Evolutionary conservation across 2,888 invertebrate genomes (phyloP), one percentile per base, ranked within the genome.

Genomic region (Campaea margaritaria): DNA sequence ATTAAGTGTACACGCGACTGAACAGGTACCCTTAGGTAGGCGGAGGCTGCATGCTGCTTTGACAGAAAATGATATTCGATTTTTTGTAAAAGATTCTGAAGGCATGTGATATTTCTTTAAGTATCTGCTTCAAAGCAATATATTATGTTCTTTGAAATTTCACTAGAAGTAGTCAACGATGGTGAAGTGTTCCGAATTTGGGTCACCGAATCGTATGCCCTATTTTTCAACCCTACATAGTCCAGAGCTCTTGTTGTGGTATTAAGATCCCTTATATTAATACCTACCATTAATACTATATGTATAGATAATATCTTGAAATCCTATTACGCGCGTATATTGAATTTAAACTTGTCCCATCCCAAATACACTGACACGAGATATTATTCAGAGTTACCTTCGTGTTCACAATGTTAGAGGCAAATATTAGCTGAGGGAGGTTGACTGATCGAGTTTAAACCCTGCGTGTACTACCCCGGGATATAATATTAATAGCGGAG

Each of bases 381-480:
- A 50, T 45, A 57, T 44, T 38, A 44, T 41, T 41, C 16, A 2
- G 10, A 36, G 31, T 21, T 45, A 43, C 44, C 48, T 38, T 42
- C 54, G 55, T 57, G 62, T 55, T 58, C 41, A 41, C 55, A 38
- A 64, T 56, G 49, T 67, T 59, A 61, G 48, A 27, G 48, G 43
- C 56, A 64, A 65, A 68, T 65, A 62, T 65, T 58, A 58, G 54
- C 58, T 57, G 55, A 27, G 59, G 60, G 59, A n/a, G 50, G 54
- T 50, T 64, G 67, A 68, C 52, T 60, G 63, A 64, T 68, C 55
- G 63, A 58, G 46, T 47, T 34, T 16, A 34, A 31, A 11, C 38
- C 41, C 14, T 12, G 42, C 42, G 41, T 47, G 43, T 48, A 27
- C 38, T 31, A 10, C 12, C 36, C 11, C 12, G 28, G 13, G 13